A percentile compares a stretch with the other conserved stretches of the same genome.
These are phyloP conservation scores for Bradypodion pumilum DNA, from an alignment of 2,797 vertebrate genomes.

Conservation along the genomic window DNA sequence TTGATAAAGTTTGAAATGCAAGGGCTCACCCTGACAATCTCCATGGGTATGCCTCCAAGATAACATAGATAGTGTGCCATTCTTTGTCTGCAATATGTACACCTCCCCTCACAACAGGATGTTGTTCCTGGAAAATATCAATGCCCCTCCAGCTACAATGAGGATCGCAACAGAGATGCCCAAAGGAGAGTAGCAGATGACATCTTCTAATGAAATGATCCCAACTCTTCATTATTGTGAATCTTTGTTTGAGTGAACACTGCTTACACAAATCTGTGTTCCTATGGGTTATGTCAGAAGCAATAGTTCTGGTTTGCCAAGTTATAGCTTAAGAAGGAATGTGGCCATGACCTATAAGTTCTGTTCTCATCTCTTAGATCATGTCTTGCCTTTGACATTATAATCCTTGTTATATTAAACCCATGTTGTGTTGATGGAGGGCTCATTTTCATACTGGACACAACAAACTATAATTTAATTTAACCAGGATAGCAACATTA, in stretches of 20 bases:
- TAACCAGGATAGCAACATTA: background rate
- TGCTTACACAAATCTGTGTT: background rate
- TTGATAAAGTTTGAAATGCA: background rate
- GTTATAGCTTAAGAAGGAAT: background rate
- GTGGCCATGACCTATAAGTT: background rate
- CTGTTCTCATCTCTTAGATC: background rate
- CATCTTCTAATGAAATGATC: too few species aligned
- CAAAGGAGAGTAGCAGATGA: too few species aligned
- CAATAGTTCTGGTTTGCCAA: background rate
- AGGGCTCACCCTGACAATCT: background rate
- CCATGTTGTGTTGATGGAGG: too few species aligned
- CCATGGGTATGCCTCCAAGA: background rate
- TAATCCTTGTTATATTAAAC: background rate
- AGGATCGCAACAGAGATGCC: too few species aligned
- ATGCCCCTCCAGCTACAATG: too few species aligned
- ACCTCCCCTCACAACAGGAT: background rate
- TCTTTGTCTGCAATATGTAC: background rate
- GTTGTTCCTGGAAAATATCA: too few species aligned
- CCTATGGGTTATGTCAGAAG: background rate
- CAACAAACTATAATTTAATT: too few species aligned
- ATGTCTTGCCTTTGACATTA: background rate
- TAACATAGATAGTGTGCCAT: background rate
- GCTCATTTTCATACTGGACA: background rate
- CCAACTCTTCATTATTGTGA: too few species aligned
- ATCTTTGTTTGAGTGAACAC: too few species aligned